These are phyloP conservation scores for Channa maculata DNA, from an alignment of 2,113 vertebrate genomes.

Conservation along the genomic window DNA sequence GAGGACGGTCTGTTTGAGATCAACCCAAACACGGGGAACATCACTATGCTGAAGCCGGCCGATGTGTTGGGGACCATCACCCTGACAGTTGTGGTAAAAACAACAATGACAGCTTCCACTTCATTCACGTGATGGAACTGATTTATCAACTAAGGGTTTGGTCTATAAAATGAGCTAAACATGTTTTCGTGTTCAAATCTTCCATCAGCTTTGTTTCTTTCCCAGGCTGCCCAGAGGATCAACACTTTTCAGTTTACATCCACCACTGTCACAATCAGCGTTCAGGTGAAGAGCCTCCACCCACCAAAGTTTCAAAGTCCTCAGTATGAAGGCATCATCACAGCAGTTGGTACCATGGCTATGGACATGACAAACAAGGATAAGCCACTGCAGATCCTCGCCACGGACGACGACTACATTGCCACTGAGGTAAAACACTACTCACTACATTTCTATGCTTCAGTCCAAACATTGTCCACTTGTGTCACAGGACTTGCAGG, in stretches of 20 bases:
- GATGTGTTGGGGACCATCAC: constrained; percentile 52
- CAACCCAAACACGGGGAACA: constrained; percentile 73
- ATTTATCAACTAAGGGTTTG: too few relatives aligned
- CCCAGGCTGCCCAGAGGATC: constrained; percentile 83
- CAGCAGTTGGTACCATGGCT: constrained; percentile 68
- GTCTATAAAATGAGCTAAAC: too few relatives aligned
- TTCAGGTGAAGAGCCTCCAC: constrained; percentile 69
- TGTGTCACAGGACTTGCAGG: too few relatives aligned
- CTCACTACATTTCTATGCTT: too few relatives aligned
- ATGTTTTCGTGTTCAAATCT: too few relatives aligned
- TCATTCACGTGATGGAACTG: neutral
- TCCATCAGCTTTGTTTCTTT: constrained; percentile 5
- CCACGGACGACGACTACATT: constrained; percentile 73
- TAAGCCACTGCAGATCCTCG: constrained; percentile 67
- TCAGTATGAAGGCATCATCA: constrained; percentile 66
- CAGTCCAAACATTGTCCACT: too few relatives aligned
- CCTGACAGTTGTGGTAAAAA: constrained; percentile 86
- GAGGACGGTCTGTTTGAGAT: constrained; percentile 72
- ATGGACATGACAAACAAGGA: constrained; percentile 65
- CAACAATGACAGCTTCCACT: neutral
- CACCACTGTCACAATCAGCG: constrained; percentile 77
- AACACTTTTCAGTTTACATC: constrained; percentile 77
- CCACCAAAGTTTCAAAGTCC: constrained; percentile 75
- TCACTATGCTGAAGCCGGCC: constrained; percentile 82
- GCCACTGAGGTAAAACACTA: constrained; percentile 60